Percentiles rank a stretch among this genome's conserved stretches.
Conservation (phyloP, 2,888 invertebrate genomes). For the Mantis religiosa region DNA sequence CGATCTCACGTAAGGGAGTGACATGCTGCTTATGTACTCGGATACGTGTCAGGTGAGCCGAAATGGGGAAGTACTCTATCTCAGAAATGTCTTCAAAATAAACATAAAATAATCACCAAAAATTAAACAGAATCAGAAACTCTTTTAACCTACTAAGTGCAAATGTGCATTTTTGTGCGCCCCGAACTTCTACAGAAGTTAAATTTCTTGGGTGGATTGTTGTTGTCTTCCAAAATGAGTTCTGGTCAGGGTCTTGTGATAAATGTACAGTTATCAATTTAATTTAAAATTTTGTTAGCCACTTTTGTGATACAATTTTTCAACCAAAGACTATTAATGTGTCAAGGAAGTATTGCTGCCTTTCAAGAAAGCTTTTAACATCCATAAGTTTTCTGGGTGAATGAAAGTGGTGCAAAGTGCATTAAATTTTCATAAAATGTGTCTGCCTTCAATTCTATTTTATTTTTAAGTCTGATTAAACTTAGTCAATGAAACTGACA, state of each 20-base stretch:
- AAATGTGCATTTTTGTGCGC: not conserved
- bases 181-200: not conserved
- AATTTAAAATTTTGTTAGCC: no score
- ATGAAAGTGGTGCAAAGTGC: no score
- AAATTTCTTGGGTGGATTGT: not conserved
- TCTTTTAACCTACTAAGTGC: not conserved
- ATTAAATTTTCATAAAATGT: no score
- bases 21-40: conserved; percentile 65
- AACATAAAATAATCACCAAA: conserved; percentile 23
- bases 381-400: no score
- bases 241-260: not conserved
- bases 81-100: conserved; percentile 64
- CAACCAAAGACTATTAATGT: no score
- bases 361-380: no score
- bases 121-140: conserved; percentile 10
- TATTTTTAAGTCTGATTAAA: no score
- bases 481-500: no score
- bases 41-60: conserved; percentile 75
- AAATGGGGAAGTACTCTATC: conserved; percentile 78
- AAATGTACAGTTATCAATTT: no score
- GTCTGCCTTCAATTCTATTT: no score
- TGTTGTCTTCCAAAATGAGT: not conserved
- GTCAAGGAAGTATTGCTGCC: no score
- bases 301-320: no score
- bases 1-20: conserved; percentile 51